Base-by-base conservation (phyloP, 2,888 invertebrate genomes). In the Epirrita christyi region DNA sequence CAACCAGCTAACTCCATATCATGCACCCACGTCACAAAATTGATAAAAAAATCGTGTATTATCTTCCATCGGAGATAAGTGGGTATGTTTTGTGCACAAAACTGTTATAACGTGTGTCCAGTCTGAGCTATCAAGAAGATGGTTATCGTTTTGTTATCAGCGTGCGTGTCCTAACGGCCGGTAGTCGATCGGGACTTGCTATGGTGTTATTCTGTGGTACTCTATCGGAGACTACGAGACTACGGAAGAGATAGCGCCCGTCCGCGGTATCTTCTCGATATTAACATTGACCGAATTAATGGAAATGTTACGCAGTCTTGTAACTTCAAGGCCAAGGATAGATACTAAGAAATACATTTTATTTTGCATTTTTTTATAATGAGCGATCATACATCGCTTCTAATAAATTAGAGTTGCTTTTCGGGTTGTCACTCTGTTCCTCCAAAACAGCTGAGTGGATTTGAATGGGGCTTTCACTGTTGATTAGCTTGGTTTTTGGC, bases 141-240 rank as follows among this genome's bases (percentile, higher is more conserved):
- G 67, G 62, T 76, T 83, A 88, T 90, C 87, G 78, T 49, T 70
- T 74, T 83, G 86, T 74, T 83, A 86, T 85, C 86, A 76, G 65
- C 57, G 75, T 76, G 79, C 88, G 88, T 88, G 89, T 77, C 74
- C 67, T 60, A 66, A 69, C 70, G 72, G 65, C 66, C 75, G 52
- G 67, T 67, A 71, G 79, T 80, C 79, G 80, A 79, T 79, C 72
- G 75, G 62, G 61, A 42, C 50, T 37, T 56, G 38, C 21, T 29
- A 21, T n/a, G 37, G 40, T 10, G 44, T 15, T 42, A 40, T 50
- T 38, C 50, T 27, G 49, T 41, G 32, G 60, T 66, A 61, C 64
- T 64, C 64, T 75, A 72, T 78, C 76, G 66, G 59, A 63, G 59
- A 61, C 62, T 21, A 21, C n/a, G n/a, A n/a, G n/a, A n/a, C n/a